Conservation (phyloP, 2,797 vertebrate genomes). For the Phrynocephalus vlangalii region DNA sequence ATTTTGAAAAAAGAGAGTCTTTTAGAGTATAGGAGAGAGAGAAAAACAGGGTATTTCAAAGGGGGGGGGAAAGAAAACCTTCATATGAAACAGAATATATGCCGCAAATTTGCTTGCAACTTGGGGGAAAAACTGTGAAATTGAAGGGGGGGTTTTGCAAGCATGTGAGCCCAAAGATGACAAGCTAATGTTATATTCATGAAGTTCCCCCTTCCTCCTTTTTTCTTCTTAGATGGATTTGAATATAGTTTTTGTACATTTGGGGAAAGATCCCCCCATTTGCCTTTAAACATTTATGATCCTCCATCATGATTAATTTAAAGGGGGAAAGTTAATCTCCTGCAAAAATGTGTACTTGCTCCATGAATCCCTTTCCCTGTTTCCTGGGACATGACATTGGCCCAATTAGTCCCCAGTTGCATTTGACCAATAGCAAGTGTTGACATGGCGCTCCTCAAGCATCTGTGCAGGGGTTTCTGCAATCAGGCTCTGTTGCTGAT, state of each 20-base stretch:
- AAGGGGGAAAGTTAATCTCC: conserved; percentile 67
- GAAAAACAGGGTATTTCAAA: too few relatives aligned
- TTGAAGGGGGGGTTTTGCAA: conserved; percentile 47
- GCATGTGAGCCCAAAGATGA: conserved; percentile 47
- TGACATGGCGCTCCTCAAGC: not conserved
- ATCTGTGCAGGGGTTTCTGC: not conserved
- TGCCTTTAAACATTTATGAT: conserved; percentile 75
- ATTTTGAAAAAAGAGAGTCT: not conserved
- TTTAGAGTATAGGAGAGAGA: not conserved
- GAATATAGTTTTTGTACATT: conserved; percentile 64
- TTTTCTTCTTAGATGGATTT: conserved; percentile 62
- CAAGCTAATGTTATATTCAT: conserved; percentile 75
- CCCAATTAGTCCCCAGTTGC: not conserved
- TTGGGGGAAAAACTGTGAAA: conserved; percentile 49
- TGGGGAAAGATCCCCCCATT: conserved; percentile 3
- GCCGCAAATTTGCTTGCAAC: conserved; percentile 47
- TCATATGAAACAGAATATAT: conserved; percentile 53
- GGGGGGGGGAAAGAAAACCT: too few relatives aligned
- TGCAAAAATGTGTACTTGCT: conserved; percentile 60
- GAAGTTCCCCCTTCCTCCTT: conserved; percentile 53
- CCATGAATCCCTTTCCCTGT: conserved; percentile 46
- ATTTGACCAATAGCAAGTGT: conserved; percentile 23
- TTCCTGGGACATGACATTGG: conserved; percentile 35
- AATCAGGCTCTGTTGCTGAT: too few relatives aligned
- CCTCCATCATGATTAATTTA: conserved; percentile 74